A percentile compares a stretch with the other conserved stretches of the same genome.
Conservation (phyloP, 2,113 vertebrate genomes). For the Onychostoma macrolepis region DNA sequence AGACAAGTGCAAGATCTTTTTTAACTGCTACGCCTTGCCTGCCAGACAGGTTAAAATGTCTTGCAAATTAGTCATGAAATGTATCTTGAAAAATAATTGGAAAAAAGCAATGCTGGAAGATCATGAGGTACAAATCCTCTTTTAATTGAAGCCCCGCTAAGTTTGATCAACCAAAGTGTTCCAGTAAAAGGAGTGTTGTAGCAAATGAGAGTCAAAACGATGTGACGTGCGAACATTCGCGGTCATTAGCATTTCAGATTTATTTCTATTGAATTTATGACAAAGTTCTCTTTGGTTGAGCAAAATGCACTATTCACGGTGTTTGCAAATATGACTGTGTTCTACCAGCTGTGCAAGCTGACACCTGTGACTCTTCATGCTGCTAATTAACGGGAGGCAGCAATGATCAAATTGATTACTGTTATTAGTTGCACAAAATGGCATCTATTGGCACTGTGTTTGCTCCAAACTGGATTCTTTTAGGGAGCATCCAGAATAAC, state of each 20-base stretch:
- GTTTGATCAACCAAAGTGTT: constrained; percentile 11
- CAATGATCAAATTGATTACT: constrained; percentile 49
- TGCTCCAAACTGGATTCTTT: constrained; percentile 15
- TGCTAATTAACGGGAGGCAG: not conserved
- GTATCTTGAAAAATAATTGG: constrained; percentile 17
- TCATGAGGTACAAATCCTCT: not conserved
- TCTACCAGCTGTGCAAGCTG: constrained; percentile 27
- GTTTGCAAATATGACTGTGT: constrained; percentile 24
- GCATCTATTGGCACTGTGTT: constrained; percentile 32
- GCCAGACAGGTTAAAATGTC: constrained; percentile 22
- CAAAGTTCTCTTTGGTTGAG: not conserved
- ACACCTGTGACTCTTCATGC: constrained; percentile 37
- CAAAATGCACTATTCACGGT: not conserved
- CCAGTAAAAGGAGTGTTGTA: not conserved
- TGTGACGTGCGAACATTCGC: not conserved
- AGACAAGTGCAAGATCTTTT: not conserved
- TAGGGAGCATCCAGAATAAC: constrained; percentile 4
- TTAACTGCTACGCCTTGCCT: constrained; percentile 10
- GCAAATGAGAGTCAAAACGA: not conserved
- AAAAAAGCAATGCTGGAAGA: not conserved
- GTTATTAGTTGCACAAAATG: constrained; percentile 43
- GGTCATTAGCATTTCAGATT: not conserved
- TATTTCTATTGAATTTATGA: not conserved
- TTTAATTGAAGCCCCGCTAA: not conserved
- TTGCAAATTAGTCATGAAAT: constrained; percentile 12